phyloP scores from a whole-genome alignment of 2,797 vertebrate genomes.

The Sparidentex hasta region DNA sequence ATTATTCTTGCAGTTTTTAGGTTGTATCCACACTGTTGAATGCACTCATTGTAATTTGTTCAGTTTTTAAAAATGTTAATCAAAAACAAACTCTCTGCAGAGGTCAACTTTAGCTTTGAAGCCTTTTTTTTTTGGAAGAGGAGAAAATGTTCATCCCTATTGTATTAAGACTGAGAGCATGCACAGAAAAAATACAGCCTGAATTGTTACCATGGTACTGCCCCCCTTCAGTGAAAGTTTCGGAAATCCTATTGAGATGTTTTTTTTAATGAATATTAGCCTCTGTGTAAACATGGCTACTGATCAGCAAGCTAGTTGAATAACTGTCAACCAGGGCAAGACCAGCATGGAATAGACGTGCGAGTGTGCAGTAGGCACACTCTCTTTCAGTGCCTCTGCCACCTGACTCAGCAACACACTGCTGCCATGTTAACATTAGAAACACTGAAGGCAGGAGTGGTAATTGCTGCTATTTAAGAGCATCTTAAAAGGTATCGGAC shows the following conservation, averaged over 20 bases:
- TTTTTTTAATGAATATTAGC: too few relatives aligned
- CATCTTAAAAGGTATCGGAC: constrained; percentile 30
- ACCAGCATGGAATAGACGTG: not conserved
- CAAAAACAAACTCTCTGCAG: not conserved
- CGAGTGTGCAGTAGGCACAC: not conserved
- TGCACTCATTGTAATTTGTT: not conserved
- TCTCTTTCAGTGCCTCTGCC: constrained; percentile 19
- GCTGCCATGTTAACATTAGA: constrained; percentile 33
- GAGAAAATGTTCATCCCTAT: not conserved
- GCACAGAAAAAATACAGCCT: not conserved
- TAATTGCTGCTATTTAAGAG: constrained; percentile 53
- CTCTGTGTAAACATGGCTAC: not conserved
- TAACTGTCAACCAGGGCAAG: not conserved
- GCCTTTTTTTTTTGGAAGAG: too few relatives aligned
- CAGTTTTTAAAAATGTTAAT: too few relatives aligned
- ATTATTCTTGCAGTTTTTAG: not conserved
- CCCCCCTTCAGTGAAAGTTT: not conserved
- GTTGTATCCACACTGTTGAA: not conserved
- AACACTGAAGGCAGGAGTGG: constrained; percentile 15
- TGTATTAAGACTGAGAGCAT: too few relatives aligned
- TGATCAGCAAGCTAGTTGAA: not conserved
- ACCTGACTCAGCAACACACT: constrained; percentile 6
- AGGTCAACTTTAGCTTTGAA: not conserved
- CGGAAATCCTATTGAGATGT: too few relatives aligned
- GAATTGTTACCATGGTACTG: not conserved